Evolutionary conservation across 2,113 vertebrate genomes (phyloP).

Genomic region (Oryzias woworae): DNA sequence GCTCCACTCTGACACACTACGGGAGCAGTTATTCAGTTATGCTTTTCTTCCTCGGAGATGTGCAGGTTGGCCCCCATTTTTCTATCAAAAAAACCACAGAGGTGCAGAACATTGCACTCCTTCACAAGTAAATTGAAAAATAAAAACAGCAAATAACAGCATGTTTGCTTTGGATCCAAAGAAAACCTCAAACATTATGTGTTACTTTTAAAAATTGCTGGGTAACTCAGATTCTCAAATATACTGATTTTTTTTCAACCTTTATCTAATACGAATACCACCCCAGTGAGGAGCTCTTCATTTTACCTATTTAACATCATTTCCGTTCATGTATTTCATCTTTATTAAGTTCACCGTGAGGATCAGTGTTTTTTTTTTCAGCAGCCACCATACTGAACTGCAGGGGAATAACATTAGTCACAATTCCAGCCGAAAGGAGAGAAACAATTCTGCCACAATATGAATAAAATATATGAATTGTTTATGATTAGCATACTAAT

Average conservation of each 20-base stretch:
- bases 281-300: too few species aligned
- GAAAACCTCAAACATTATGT: too few species aligned
- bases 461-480: slow-evolving; percentile 77
- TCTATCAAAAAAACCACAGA: slow-evolving; percentile 8
- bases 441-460: slow-evolving; percentile 65
- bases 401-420: slow-evolving; percentile 42
- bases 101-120: neutral
- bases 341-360: too few species aligned
- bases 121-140: slow-evolving; percentile 8
- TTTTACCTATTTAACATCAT: too few species aligned
- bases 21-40: slow-evolving; percentile 25
- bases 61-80: neutral
- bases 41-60: slow-evolving; percentile 24
- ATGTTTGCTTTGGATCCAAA: too few species aligned
- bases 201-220: too few species aligned
- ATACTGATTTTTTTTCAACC: too few species aligned
- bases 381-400: slow-evolving; percentile 5
- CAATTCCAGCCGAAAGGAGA: slow-evolving; percentile 36
- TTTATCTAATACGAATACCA: too few species aligned
- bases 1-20: slow-evolving; percentile 17
- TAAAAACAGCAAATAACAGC: too few species aligned
- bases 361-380: too few species aligned
- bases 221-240: too few species aligned
- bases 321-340: too few species aligned
- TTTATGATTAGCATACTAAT: slow-evolving; percentile 75